phyloP scores from a whole-genome alignment of 2,888 invertebrate species.

The Gastracanthus pulcherrimus region DNA sequence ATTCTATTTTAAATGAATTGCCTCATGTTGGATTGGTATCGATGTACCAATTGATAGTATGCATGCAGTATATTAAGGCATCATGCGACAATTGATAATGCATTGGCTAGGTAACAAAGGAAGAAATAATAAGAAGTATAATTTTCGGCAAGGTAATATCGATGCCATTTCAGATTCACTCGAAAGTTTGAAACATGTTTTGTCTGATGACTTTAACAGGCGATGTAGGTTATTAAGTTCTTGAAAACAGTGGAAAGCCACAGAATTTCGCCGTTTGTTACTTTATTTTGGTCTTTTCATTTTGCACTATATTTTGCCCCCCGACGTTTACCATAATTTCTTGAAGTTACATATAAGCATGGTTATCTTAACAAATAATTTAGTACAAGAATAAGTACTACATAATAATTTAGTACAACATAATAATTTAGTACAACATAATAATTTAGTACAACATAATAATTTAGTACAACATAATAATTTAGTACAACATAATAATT shows the following conservation, averaged over 20 bases:
- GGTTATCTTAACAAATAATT: constrained; percentile 1
- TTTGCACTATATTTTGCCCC: constrained; percentile 2
- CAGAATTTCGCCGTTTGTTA: constrained; percentile 19
- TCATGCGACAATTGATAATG: constrained; percentile 2
- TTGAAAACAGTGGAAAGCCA: constrained; percentile 28
- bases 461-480: too few species aligned
- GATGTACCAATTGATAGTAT: constrained; percentile 24
- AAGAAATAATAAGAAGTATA: background rate
- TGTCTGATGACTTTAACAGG: constrained; percentile 20
- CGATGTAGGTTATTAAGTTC: background rate
- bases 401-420: too few species aligned
- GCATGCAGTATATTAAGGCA: constrained; percentile 14
- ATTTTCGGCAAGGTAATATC: background rate
- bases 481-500: too few species aligned
- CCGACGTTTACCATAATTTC: constrained; percentile 13
- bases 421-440: too few species aligned
- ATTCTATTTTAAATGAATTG: constrained; percentile 2
- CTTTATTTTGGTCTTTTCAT: constrained; percentile 5
- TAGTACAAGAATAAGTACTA: too few species aligned
- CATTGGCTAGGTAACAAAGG: constrained; percentile 20
- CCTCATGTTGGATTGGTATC: constrained; percentile 25
- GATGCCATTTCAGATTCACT: background rate
- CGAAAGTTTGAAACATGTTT: constrained; percentile 5
- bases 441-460: too few species aligned
- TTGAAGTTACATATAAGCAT: constrained; percentile 14